Conservation (phyloP, 2,113 vertebrate species). For the Phalacrocorax aristotelis region DNA sequence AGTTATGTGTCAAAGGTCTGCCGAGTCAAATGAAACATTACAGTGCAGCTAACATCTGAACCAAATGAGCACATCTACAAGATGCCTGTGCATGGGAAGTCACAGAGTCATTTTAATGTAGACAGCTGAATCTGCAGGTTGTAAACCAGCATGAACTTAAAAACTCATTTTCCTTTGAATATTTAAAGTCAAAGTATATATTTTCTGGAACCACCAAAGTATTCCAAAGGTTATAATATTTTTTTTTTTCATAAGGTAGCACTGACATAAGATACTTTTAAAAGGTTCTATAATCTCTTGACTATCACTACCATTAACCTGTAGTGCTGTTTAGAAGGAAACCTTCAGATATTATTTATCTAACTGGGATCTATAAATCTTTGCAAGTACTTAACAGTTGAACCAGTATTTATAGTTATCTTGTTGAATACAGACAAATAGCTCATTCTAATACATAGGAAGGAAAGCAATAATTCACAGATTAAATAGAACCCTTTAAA, state of each 20-base stretch:
- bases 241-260: neutral
- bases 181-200: neutral
- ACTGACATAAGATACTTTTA: neutral
- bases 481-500: constrained; percentile 30
- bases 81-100: neutral
- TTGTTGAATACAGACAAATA: constrained; percentile 4
- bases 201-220: neutral
- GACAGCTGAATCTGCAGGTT: neutral
- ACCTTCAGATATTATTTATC: neutral
- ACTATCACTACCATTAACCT: neutral
- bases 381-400: neutral
- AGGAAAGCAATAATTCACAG: constrained; percentile 29
- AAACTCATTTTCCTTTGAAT: neutral
- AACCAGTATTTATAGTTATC: constrained; percentile 8
- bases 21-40: neutral
- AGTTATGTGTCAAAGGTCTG: neutral
- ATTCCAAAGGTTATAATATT: neutral
- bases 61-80: neutral
- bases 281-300: neutral
- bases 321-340: neutral
- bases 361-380: constrained; percentile 24
- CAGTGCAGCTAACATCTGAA: neutral
- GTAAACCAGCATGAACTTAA: neutral
- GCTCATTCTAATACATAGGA: neutral
- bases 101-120: neutral